Evolutionary conservation across 2,888 invertebrate genomes (phyloP).

Genomic region (Cerceris ruficornis): DNA sequence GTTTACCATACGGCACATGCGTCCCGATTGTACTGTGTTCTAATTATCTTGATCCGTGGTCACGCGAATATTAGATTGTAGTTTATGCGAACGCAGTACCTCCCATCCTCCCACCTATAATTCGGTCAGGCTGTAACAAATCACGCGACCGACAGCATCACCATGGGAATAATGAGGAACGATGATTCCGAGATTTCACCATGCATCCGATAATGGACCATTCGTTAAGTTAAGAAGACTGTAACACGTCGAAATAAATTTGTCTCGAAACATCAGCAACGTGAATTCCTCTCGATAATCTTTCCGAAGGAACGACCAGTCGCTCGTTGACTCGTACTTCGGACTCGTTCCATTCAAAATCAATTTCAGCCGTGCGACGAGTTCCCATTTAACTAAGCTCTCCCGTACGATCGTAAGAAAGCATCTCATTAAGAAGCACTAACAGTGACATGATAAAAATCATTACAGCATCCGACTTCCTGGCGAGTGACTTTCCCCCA

Average conservation of each 20-base stretch:
- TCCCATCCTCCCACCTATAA: conserved; percentile 29
- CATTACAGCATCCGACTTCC: conserved; percentile 26
- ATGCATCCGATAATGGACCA: neutral
- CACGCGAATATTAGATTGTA: conserved; percentile 67
- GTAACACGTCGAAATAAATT: no score
- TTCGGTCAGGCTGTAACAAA: conserved; percentile 44
- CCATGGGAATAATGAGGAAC: conserved; percentile 36
- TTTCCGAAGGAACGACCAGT: no score
- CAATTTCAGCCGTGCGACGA: conserved; percentile 12
- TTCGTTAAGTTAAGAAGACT: no score
- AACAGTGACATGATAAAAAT: conserved; percentile 42
- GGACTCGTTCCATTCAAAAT: conserved; percentile 44
- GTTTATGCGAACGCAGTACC: conserved; percentile 48
- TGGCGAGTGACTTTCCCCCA: conserved; percentile 54
- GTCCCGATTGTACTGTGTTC: conserved; percentile 67
- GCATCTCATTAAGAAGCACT: conserved; percentile 38
- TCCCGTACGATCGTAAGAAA: conserved; percentile 14
- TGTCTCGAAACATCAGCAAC: no score
- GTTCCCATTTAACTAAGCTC: conserved; percentile 14
- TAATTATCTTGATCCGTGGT: conserved; percentile 71
- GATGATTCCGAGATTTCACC: neutral
- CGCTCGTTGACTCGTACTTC: neutral
- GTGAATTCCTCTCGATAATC: conserved; percentile 9
- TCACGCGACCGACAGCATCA: conserved; percentile 37
- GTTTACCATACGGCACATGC: conserved; percentile 68